A percentile compares a stretch with the other conserved stretches of the same genome.
Conservation (phyloP, 1,140 invertebrate genomes). For the Bombyx mandarina region DNA sequence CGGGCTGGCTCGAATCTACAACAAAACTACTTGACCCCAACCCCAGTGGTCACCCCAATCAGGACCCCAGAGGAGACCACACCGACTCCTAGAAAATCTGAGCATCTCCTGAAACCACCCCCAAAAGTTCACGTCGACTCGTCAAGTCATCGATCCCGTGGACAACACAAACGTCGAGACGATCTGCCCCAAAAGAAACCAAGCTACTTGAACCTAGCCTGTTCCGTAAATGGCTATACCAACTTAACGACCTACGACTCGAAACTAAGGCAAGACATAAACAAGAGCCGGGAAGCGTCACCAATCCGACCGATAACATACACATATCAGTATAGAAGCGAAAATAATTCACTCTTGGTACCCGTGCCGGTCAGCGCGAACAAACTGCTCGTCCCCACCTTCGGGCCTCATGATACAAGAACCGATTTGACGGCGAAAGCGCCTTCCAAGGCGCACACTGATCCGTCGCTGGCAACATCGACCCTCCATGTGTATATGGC, state of each 20-base stretch:
- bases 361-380: slow-evolving; percentile 66
- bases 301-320: slow-evolving; percentile 73
- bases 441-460: slow-evolving; percentile 65
- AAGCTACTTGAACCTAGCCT: slow-evolving; percentile 89
- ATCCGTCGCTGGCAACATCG: slow-evolving; percentile 48
- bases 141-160: slow-evolving; percentile 49
- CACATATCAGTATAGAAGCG: slow-evolving; percentile 72
- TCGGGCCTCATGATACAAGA: slow-evolving; percentile 60
- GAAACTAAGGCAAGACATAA: slow-evolving; percentile 79
- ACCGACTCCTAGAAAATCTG: slow-evolving; percentile 41
- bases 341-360: slow-evolving; percentile 70
- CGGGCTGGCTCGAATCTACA: slow-evolving; percentile 53
- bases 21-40: slow-evolving; percentile 29
- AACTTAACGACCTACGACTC: slow-evolving; percentile 87
- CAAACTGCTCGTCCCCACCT: slow-evolving; percentile 59
- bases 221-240: slow-evolving; percentile 91
- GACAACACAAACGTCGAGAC: slow-evolving; percentile 53
- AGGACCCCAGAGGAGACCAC: slow-evolving; percentile 48
- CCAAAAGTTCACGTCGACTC: slow-evolving; percentile 50
- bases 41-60: slow-evolving; percentile 34
- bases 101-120: slow-evolving; percentile 57
- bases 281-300: slow-evolving; percentile 77
- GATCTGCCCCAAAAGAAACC: slow-evolving; percentile 71
- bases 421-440: slow-evolving; percentile 60
- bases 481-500: slow-evolving; percentile 60